Evolutionary conservation across 1,140 invertebrate species (phyloP).

Genomic region (Sinella curviseta): DNA sequence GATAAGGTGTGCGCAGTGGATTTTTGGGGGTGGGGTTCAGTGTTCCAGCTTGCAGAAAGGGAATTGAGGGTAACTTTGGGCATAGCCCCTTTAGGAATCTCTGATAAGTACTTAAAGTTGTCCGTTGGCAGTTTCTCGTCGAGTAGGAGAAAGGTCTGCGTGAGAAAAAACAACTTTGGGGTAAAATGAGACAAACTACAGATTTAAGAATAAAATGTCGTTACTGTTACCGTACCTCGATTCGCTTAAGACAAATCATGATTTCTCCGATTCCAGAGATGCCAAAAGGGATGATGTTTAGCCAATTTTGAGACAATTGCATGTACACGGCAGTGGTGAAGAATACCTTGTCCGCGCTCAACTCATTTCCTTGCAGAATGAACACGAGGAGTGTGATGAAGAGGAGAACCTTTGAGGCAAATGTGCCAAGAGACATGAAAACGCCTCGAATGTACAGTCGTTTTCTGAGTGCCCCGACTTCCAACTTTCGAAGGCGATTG

Average conservation of each 20-base stretch:
- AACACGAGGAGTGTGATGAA: slow-evolving; percentile 54
- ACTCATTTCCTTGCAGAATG: slow-evolving; percentile 51
- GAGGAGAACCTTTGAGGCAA: slow-evolving; percentile 58
- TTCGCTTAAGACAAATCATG: background rate
- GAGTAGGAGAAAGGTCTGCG: background rate
- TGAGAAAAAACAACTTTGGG: too few relatives aligned
- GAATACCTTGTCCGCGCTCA: slow-evolving; percentile 53
- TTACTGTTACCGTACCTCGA: background rate
- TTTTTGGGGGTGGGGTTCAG: too few relatives aligned
- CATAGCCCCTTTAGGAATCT: too few relatives aligned
- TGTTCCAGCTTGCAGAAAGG: background rate
- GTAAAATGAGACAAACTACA: too few relatives aligned
- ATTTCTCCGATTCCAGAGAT: slow-evolving; percentile 32
- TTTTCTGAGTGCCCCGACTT: slow-evolving; percentile 69
- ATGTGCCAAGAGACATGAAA: slow-evolving; percentile 22
- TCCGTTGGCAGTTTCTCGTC: background rate
- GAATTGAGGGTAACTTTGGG: background rate
- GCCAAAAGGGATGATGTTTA: slow-evolving; percentile 25
- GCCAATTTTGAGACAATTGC: slow-evolving; percentile 40
- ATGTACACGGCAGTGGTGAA: background rate
- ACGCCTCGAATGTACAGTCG: slow-evolving; percentile 66
- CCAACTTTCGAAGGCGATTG: slow-evolving; percentile 62
- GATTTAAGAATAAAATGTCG: too few relatives aligned
- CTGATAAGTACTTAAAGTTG: too few relatives aligned
- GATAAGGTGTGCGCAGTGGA: slow-evolving; percentile 35